These are phyloP conservation scores for Zootoca vivipara DNA, from an alignment of 2,113 vertebrate species.

Conservation along the genomic window DNA sequence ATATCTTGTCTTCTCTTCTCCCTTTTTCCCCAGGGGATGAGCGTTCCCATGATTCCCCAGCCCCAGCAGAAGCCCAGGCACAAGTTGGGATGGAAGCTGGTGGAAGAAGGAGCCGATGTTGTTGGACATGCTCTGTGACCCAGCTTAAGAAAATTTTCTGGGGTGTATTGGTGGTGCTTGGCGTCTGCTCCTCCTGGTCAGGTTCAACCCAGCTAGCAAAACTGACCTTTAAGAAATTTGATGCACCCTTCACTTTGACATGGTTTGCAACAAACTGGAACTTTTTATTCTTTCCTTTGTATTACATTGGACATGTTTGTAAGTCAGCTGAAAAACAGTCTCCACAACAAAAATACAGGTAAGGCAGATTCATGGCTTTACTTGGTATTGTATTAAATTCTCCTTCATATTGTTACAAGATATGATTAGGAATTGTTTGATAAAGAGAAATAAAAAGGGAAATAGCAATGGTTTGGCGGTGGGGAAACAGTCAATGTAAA, in stretches of 20 bases:
- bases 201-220: slow-evolving; percentile 94
- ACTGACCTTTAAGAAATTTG: slow-evolving; percentile 88
- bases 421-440: not conserved
- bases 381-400: not conserved
- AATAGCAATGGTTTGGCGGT: not conserved
- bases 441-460: not conserved
- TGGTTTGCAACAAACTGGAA: slow-evolving; percentile 98
- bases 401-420: not conserved
- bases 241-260: slow-evolving; percentile 94
- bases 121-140: slow-evolving; percentile 78
- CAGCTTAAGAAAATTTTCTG: slow-evolving; percentile 86
- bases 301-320: slow-evolving; percentile 90
- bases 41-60: slow-evolving; percentile 82
- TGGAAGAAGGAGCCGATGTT: slow-evolving; percentile 75
- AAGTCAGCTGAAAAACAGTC: slow-evolving; percentile 91
- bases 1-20: not conserved
- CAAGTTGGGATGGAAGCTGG: slow-evolving; percentile 73
- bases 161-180: slow-evolving; percentile 89
- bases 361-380: slow-evolving; percentile 37
- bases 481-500: not conserved
- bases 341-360: slow-evolving; percentile 92
- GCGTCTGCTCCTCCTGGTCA: slow-evolving; percentile 93
- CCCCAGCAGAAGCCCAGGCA: slow-evolving; percentile 81
- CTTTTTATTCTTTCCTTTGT: slow-evolving; percentile 94
- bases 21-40: slow-evolving; percentile 84